Percentiles rank a stretch among this genome's conserved stretches.
phyloP scores from a whole-genome alignment of 2,888 invertebrate species.

The Epinotia demarniana region DNA sequence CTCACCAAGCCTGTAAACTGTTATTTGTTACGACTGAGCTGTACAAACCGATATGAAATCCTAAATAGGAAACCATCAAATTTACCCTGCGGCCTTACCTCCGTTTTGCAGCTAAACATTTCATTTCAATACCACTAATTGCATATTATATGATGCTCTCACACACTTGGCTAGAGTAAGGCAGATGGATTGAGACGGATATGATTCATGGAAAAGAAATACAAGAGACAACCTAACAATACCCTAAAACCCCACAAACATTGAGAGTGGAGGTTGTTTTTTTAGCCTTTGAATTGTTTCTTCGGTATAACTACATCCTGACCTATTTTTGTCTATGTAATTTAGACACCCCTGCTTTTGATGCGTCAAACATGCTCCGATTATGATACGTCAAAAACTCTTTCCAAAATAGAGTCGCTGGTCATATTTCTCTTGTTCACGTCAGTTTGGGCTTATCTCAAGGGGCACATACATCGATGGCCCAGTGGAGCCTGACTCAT shows the following conservation, averaged over 20 bases:
- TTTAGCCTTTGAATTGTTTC: too few species aligned
- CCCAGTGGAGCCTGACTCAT: slow-evolving; percentile 26
- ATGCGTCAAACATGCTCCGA: background rate
- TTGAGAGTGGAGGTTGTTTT: too few species aligned
- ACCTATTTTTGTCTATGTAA: too few species aligned
- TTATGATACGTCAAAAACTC: background rate
- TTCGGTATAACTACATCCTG: too few species aligned
- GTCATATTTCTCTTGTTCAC: slow-evolving; percentile 23
- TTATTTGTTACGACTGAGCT: background rate
- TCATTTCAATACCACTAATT: background rate
- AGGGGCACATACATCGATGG: slow-evolving; percentile 36
- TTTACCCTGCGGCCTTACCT: background rate
- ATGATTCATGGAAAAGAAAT: too few species aligned
- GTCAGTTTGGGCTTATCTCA: slow-evolving; percentile 29
- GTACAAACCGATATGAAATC: background rate
- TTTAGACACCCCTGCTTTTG: background rate
- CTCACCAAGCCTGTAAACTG: background rate
- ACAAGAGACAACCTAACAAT: too few species aligned
- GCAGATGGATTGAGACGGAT: too few species aligned
- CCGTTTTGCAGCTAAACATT: background rate
- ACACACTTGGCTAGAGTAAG: background rate
- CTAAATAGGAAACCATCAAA: slow-evolving; percentile 12
- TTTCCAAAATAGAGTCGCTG: background rate
- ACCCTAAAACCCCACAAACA: too few species aligned
- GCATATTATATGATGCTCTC: background rate